Base-by-base conservation (phyloP, 1,140 invertebrate genomes). In the Kradibia gibbosae region DNA sequence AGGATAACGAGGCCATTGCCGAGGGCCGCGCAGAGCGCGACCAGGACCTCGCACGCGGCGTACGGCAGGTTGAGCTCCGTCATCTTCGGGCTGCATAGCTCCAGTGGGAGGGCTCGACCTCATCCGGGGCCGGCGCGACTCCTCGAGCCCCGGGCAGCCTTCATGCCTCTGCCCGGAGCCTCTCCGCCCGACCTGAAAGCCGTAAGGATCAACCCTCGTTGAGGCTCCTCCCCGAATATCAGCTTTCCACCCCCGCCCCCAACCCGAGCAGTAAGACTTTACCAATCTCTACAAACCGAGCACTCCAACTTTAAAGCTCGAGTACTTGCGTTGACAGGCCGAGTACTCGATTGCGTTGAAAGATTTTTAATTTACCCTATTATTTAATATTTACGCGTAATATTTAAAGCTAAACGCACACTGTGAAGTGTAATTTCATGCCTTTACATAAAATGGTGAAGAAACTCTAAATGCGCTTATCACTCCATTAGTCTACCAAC, bases 1-100 rank as follows among this genome's bases (percentile, higher is more conserved):
- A 95, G 92, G 82, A 98, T 96, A 76, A 98, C 96, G 88, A 98
- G 93, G 17, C 94, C 93, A 88, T 98, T 98, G 42, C 97, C 97
- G 73, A 96, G 89, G 13, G 97, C 93, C 0, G 96, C 96, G 62
- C 95, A 92, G 15, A 97, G 89, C 20, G 96, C 96, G 70, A 98
- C 96, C 10, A 96, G 85, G 20, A 96, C 92, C 90, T 98, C 97
- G 82, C 95, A 94, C 34, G 94, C 92, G 0, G 94, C 93, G 87
- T 97, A 97, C 1, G 93, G 92, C 3, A 95, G 89, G 85, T 95
- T 94, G 22, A 95, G 88, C 36, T 89, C 81, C 70, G 67, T 67
- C 57, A 57, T 34, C 48, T 73, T 15, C 42, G 42, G 7, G 13
- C 28, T 25, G 45, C 42, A 67, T 67, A 67, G 62, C 36, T 67